A percentile compares a stretch with the other conserved stretches of the same genome.
Conservation (phyloP, 2,888 invertebrate species). For the Caenorhabditis angaria region DNA sequence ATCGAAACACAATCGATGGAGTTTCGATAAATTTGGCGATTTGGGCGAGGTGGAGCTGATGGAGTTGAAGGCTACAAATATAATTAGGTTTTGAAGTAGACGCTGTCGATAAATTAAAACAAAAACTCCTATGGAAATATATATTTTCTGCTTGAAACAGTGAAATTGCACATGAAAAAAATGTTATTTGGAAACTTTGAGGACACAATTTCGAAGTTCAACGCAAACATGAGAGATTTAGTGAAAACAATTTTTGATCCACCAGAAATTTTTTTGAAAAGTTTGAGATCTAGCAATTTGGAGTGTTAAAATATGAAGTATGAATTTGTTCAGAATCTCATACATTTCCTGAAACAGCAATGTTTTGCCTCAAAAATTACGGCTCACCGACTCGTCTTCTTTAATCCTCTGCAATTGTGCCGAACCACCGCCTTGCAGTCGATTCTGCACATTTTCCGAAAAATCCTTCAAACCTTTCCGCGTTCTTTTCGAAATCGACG, state of each 20-base stretch:
- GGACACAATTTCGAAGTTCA: too few relatives aligned
- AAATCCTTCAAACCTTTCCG: constrained; percentile 39
- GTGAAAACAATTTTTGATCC: too few relatives aligned
- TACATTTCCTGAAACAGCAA: too few relatives aligned
- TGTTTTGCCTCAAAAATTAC: not conserved
- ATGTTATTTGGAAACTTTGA: too few relatives aligned
- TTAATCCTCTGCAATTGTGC: constrained; percentile 29
- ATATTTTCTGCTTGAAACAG: too few relatives aligned
- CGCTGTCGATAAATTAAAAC: too few relatives aligned
- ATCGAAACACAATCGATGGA: constrained; percentile 20
- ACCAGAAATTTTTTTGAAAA: not conserved
- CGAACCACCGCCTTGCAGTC: constrained; percentile 37
- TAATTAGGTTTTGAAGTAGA: not conserved
- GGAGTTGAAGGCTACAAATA: constrained; percentile 42
- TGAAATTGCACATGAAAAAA: too few relatives aligned
- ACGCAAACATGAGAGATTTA: too few relatives aligned
- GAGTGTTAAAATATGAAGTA: too few relatives aligned
- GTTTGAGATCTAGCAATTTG: too few relatives aligned
- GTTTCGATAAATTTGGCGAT: constrained; percentile 30
- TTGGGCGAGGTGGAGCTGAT: constrained; percentile 43
- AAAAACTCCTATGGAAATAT: too few relatives aligned
- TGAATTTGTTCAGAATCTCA: too few relatives aligned
- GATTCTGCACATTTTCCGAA: constrained; percentile 37
- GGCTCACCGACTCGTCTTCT: constrained; percentile 37
- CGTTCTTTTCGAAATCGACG: constrained; percentile 43